Base-by-base conservation (phyloP, 2,113 vertebrate genomes). In the Atrichornis clamosus region DNA sequence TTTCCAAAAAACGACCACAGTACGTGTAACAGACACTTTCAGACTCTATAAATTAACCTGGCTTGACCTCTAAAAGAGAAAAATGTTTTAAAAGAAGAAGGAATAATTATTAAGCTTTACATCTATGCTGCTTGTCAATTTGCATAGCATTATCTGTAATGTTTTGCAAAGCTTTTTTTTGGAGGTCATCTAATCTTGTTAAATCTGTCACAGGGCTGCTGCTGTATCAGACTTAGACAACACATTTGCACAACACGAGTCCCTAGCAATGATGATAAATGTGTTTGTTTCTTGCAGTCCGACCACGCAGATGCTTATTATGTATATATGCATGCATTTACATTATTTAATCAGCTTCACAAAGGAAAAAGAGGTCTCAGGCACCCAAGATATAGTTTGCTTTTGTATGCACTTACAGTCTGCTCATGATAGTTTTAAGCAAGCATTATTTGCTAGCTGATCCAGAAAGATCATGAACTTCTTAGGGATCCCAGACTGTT, bases 101-200 rank as follows among this genome's bases (percentile, higher is more conserved):
- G 44, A 86, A 64, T 86, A 93, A 96, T 97, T 95, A 96, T 94
- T 91, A 86, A 74, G 76, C 93, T 88, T 90, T 96, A 83, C 90
- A 63, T 94, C 93, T 70, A 53, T 62, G 79, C 70, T 88, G 49
- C 90, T 91, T 94, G 87, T 74, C 95, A 96, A 95, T 96, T 96
- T 94, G 74, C 96, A 95, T 96, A 93, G 68, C 74, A 90, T 95
- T 96, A 96, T 93, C 83, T 59, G 52, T 26, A 87, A 91, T 84
- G 84, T 81, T 91, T 81, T 84, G 88, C 72, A 94, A 83, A 80
- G 76, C 47, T 58, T 53, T 90, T 62, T 89, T 96, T 89, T 65
- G 50, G 84, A 93, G 93, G 97, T 97, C 92, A 93, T 88, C 59
- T 96, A 83, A 96, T 95, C 91, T 97, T 94, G 91, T 96, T 97